Percentiles rank a stretch among this genome's conserved stretches.
Conservation (phyloP, 2,113 vertebrate genomes). For the Nymphicus hollandicus region DNA sequence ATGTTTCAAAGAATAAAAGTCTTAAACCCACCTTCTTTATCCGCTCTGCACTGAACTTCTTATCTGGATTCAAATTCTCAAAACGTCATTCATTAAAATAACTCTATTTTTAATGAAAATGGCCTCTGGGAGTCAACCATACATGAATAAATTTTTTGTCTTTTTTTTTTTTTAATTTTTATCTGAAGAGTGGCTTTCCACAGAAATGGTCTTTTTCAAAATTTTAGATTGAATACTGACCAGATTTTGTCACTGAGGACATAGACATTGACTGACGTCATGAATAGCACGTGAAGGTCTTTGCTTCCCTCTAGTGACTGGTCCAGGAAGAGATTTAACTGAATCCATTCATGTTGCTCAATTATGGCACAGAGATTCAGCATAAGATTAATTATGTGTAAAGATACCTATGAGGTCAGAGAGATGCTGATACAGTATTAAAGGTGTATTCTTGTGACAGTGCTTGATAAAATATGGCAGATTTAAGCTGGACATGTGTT, state of each 20-base stretch:
- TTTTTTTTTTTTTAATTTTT: too few species aligned
- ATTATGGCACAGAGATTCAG: not conserved
- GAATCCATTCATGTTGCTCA: not conserved
- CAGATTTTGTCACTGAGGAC: not conserved
- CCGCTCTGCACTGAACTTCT: not conserved
- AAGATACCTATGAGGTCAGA: not conserved
- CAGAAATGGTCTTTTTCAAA: not conserved
- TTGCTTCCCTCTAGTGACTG: conserved; percentile 62
- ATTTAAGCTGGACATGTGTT: not conserved
- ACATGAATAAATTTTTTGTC: not conserved
- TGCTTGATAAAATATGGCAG: not conserved
- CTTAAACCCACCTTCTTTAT: not conserved
- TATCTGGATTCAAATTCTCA: not conserved
- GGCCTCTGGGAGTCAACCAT: not conserved
- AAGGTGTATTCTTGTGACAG: not conserved
- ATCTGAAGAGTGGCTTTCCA: not conserved
- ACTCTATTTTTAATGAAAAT: not conserved
- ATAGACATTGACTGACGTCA: not conserved
- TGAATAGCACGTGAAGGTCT: conserved; percentile 1
- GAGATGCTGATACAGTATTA: not conserved
- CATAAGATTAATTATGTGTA: not conserved
- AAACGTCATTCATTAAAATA: not conserved
- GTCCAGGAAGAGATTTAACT: not conserved
- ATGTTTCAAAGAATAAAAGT: not conserved
- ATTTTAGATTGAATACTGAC: not conserved